These are phyloP conservation scores for Phyllostomus discolor DNA, from an alignment of 2,113 vertebrate genomes.

Conservation along the genomic window DNA sequence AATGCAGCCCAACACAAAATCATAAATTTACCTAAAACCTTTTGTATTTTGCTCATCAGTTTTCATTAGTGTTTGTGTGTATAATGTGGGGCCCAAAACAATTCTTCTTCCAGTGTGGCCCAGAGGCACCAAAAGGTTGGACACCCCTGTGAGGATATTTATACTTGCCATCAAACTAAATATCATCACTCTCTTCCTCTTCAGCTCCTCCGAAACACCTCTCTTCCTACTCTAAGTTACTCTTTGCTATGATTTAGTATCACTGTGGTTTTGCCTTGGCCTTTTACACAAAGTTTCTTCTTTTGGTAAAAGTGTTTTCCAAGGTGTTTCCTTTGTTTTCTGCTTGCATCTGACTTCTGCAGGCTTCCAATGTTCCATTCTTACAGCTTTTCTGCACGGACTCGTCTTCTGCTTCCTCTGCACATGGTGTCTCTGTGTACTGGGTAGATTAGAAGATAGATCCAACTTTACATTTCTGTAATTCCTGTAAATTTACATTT, in stretches of 20 bases:
- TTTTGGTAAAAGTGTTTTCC: slow-evolving; percentile 17
- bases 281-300: not conserved
- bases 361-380: not conserved
- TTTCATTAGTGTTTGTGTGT: too few relatives aligned
- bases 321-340: not conserved
- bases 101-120: too few relatives aligned
- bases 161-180: not conserved
- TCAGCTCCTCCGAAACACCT: not conserved
- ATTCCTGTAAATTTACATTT: not conserved
- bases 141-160: not conserved
- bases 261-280: not conserved
- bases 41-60: too few relatives aligned
- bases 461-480: not conserved
- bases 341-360: not conserved
- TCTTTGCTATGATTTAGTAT: not conserved
- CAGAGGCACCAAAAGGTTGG: too few relatives aligned
- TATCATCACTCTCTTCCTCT: not conserved
- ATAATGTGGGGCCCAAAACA: too few relatives aligned
- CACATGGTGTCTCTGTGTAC: not conserved
- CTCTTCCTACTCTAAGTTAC: not conserved
- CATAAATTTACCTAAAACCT: too few relatives aligned
- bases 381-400: not conserved
- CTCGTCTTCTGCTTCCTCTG: not conserved
- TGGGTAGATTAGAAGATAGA: not conserved
- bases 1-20: too few relatives aligned